Percentiles rank a stretch among this genome's conserved stretches.
Conservation (phyloP, 1,140 invertebrate species). For the Panagrolaimus sp. region DNA sequence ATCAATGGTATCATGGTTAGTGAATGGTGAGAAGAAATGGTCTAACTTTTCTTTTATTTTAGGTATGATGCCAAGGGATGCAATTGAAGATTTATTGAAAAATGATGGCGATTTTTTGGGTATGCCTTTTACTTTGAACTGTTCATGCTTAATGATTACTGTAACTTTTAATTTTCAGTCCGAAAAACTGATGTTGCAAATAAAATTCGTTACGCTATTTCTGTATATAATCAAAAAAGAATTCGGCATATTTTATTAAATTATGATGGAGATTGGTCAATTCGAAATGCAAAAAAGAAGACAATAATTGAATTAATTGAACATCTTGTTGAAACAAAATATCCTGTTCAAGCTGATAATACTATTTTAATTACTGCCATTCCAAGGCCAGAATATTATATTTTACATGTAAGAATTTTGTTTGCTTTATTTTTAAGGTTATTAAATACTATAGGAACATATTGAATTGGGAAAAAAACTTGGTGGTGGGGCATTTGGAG, state of each 20-base stretch:
- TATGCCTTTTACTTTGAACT: too few species aligned
- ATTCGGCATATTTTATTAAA: constrained; percentile 24
- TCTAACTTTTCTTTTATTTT: too few species aligned
- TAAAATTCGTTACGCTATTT: constrained; percentile 18
- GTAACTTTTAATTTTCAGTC: neutral
- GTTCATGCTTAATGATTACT: neutral
- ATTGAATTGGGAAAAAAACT: constrained; percentile 12
- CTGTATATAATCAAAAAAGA: constrained; percentile 20
- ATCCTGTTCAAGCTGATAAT: neutral
- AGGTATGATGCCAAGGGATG: constrained; percentile 19
- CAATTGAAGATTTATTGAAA: constrained; percentile 21
- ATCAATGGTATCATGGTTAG: constrained; percentile 81
- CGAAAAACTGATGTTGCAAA: constrained; percentile 22
- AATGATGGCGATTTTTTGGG: constrained; percentile 55
- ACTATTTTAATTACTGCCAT: neutral
- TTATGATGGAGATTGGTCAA: neutral
- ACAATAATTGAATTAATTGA: neutral
- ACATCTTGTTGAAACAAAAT: neutral
- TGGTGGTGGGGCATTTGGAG: constrained; percentile 10
- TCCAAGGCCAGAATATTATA: constrained; percentile 14
- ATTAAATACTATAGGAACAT: neutral
- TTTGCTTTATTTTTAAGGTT: too few species aligned
- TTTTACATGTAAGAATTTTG: constrained; percentile 12
- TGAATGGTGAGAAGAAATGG: too few species aligned
- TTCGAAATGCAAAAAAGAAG: neutral